Evolutionary conservation across 92 coral and sea anemone genomes (phyloP), one percentile per base, ranked within the genome.

Genomic region (Siderastrea radians): DNA sequence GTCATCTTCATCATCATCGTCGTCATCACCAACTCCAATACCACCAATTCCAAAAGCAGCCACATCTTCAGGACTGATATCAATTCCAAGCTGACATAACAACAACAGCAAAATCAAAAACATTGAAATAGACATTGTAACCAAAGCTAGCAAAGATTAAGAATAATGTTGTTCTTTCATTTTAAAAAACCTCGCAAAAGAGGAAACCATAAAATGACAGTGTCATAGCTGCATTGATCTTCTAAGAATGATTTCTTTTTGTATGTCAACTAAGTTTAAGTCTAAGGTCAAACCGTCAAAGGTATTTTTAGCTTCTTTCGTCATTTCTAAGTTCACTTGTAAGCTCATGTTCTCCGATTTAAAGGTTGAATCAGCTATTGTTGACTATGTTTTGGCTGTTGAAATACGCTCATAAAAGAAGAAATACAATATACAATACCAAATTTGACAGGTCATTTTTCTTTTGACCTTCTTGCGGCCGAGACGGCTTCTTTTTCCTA

Each of bases 391-490:
- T 6, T 53, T 53, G 57, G 26, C 3, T 4, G 51, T 3, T 49
- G 3, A 48, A 13, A 71, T 12, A 48, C 38, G 38, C 16, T 73
- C 2, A 73, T 7, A 12, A 46, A 68, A 70, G 13, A 55, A 55
- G 58, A 46, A 14, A 69, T 68, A 74, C 46, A 64, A 19, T 16
- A 16, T 14, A 81, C 67, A 81, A 59, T 90, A 96, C 99, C 98
- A 96, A 78, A 69, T 92, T 90, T 51, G 96, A 93, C 46, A 94
- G 90, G 51, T 96, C 98, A 83, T 90, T 94, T 85, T 93, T 95
- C 61, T 86, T 93, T 75, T 92, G 87, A 38, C 87, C 96, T 45
- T 85, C 90, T 55, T 88, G 71, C 15, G 94, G 80, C 45, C 60
- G 85, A 78, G 90, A 13, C 2, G 80, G 79, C 74, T 94, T 93